A percentile compares a stretch with the other conserved stretches of the same genome.
Conservation (phyloP, 1,140 invertebrate species). For the Anthonomus grandis region DNA sequence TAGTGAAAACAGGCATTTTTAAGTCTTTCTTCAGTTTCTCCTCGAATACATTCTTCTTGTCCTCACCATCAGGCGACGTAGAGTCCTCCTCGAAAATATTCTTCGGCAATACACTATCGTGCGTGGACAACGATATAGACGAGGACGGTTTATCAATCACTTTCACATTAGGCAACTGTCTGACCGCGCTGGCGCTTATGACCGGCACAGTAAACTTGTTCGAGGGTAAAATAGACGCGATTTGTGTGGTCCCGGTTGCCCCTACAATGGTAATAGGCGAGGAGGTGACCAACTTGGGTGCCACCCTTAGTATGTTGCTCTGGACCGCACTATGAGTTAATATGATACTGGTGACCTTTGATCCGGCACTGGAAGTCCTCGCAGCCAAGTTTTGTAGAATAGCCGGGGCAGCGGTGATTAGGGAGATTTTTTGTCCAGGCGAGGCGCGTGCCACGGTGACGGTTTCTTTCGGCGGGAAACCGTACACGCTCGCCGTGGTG, state of each 20-base stretch:
- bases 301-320: conserved; percentile 40
- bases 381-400: conserved; percentile 21
- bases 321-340: conserved; percentile 38
- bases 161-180: conserved; percentile 46
- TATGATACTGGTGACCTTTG: conserved; percentile 41
- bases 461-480: conserved; percentile 15
- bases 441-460: conserved; percentile 18
- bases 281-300: conserved; percentile 32
- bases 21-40: conserved; percentile 35
- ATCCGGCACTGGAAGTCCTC: conserved; percentile 25
- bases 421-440: conserved; percentile 31
- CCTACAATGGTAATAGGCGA: conserved; percentile 45
- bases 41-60: conserved; percentile 44
- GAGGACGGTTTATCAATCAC: conserved; percentile 53
- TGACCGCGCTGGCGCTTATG: conserved; percentile 45
- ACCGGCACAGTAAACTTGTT: conserved; percentile 46
- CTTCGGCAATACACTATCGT: conserved; percentile 56
- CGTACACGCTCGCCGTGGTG: conserved; percentile 32
- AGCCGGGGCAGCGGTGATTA: conserved; percentile 31
- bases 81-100: conserved; percentile 63
- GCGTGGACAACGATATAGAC: conserved; percentile 54
- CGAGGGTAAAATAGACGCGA: conserved; percentile 41
- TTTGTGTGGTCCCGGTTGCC: conserved; percentile 44
- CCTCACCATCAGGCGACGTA: conserved; percentile 56
- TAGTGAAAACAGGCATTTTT: conserved; percentile 17